These are phyloP conservation scores for Zaprionus nigranus DNA, from an alignment of 1,140 invertebrate species.

Conservation along the genomic window DNA sequence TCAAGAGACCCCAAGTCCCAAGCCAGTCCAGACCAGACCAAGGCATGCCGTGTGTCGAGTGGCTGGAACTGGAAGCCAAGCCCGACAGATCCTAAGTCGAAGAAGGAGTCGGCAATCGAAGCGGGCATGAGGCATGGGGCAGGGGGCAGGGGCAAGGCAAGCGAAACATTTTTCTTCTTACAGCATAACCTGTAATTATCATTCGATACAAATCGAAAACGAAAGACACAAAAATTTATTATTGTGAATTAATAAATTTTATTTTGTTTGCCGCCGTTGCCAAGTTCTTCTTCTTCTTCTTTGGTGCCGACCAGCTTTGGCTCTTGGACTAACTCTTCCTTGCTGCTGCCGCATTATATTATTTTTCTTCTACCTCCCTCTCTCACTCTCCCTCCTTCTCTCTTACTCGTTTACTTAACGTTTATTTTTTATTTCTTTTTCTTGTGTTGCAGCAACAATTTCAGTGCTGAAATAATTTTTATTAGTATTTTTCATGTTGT, in stretches of 20 bases:
- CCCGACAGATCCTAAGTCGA: background rate
- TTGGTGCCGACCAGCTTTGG: background rate
- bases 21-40: background rate
- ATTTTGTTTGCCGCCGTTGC: conserved; percentile 47
- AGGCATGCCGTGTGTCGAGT: background rate
- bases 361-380: conserved; percentile 1
- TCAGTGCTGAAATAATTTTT: conserved; percentile 52
- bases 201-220: conserved; percentile 79
- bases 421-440: conserved; percentile 45
- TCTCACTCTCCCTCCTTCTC: too few relatives aligned
- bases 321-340: conserved; percentile 14
- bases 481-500: conserved; percentile 38
- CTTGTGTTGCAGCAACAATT: conserved; percentile 30
- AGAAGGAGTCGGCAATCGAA: background rate
- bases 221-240: conserved; percentile 79
- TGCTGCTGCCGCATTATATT: conserved; percentile 41
- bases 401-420: conserved; percentile 10
- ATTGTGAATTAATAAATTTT: conserved; percentile 80
- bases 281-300: conserved; percentile 1
- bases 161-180: conserved; percentile 68
- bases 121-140: conserved; percentile 6
- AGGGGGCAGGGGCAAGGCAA: conserved; percentile 28
- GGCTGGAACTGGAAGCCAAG: background rate
- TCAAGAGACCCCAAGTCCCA: background rate
- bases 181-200: conserved; percentile 74